A percentile compares a stretch with the other conserved stretches of the same genome.
Evolutionary conservation across 53 echinoderm and acorn worm genomes (phyloP).

Genomic region (Stichopus horrens): DNA sequence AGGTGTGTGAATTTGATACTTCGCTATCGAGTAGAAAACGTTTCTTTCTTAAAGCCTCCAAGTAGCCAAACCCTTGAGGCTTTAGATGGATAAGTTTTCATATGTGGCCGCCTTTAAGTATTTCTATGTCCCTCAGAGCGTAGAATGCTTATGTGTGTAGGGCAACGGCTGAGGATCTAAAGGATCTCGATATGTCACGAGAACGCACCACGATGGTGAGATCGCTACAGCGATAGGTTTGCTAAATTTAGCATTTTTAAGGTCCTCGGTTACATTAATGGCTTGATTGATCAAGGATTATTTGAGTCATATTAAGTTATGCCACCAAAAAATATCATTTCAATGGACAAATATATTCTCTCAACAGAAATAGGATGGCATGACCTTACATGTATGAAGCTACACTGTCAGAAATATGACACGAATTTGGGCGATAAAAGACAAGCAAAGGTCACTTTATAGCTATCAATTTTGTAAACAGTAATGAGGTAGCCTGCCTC

Average conservation of each 20-base stretch:
- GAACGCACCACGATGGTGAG: neutral
- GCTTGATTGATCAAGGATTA: slow-evolving; percentile 6
- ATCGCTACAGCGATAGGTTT: neutral
- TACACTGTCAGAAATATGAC: no score
- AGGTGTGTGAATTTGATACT: slow-evolving; percentile 23
- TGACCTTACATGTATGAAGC: no score
- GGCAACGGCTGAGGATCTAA: neutral
- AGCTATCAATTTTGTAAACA: no score
- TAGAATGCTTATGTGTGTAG: slow-evolving; percentile 17
- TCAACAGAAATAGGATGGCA: no score
- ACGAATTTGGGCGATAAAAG: no score
- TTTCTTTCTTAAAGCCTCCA: slow-evolving; percentile 6
- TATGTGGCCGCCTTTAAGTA: slow-evolving; percentile 33
- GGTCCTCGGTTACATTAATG: neutral
- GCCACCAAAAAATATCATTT: neutral
- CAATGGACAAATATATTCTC: neutral
- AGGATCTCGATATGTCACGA: neutral
- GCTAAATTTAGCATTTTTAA: neutral
- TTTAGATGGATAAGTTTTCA: slow-evolving; percentile 26
- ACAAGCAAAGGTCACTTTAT: no score
- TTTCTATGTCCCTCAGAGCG: slow-evolving; percentile 35
- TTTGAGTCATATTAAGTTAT: neutral
- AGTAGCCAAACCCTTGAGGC: slow-evolving; percentile 22
- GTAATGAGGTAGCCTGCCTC: no score
- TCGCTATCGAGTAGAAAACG: slow-evolving; percentile 2